phyloP scores from a whole-genome alignment of 2,888 invertebrate species.

The Eurytoma adleriae region DNA sequence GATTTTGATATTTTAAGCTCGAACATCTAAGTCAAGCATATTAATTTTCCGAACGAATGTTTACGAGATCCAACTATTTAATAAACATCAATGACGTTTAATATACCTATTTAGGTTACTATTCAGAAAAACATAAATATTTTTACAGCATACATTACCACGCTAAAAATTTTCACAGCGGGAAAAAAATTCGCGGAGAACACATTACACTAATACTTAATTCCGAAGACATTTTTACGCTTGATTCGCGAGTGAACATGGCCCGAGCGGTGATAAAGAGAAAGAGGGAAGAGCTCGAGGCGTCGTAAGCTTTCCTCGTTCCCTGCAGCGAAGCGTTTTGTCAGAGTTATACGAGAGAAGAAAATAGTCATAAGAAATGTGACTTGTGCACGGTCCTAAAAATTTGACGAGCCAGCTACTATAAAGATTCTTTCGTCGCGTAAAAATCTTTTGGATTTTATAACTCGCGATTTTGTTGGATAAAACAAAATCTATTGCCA shows the following conservation, averaged over 20 bases:
- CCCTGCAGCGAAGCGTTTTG: constrained; percentile 40
- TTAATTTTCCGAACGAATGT: too few relatives aligned
- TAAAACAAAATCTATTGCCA: too few relatives aligned
- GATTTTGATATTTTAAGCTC: not conserved
- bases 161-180: too few relatives aligned
- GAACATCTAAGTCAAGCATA: not conserved
- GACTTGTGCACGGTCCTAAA: constrained; percentile 27
- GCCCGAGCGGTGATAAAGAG: constrained; percentile 27
- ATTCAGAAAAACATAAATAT: too few relatives aligned
- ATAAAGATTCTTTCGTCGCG: constrained; percentile 22
- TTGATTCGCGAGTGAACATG: constrained; percentile 5
- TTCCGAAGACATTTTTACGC: not conserved
- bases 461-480: not conserved
- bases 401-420: constrained; percentile 21
- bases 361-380: constrained; percentile 32
- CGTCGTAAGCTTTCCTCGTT: constrained; percentile 32
- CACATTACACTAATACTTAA: too few relatives aligned
- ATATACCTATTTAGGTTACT: too few relatives aligned
- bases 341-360: constrained; percentile 42
- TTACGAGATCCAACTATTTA: not conserved
- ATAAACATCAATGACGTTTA: too few relatives aligned
- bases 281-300: constrained; percentile 24
- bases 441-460: constrained; percentile 15
- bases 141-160: too few relatives aligned
- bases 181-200: too few relatives aligned